Base-by-base conservation (phyloP, 2,113 vertebrate species). In the Syngnathus floridae region DNA sequence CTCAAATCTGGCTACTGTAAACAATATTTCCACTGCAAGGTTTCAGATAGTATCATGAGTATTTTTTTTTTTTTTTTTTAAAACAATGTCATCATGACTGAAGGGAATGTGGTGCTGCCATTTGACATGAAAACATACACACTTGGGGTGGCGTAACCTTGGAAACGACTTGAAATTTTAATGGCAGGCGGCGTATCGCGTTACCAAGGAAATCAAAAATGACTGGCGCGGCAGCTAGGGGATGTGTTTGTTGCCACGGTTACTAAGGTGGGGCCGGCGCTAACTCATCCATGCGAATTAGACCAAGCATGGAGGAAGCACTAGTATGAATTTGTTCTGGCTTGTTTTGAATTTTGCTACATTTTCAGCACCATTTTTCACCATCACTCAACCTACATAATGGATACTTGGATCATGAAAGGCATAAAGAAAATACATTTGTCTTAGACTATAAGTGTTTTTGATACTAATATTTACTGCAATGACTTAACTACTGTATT, bases 121-220 rank as follows among this genome's bases (percentile, higher is more conserved):
- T 31, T 51, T 35, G 62, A 64, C 21, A 36, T 5, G 52, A 17
- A 71, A 61, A 69, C 62, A 64, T 48, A 38, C 22, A 72, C 57
- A 55, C 43, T 65, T 58, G 67, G 55, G 36, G 72, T 64, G 72
- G 60, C 1, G 83, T 80, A 74, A 67, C 78, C 59, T 78, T 78
- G 72, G 79, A 67, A 73, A 84, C 74, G 8, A 31, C 61, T 66
- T 49, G 45, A 71, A 26, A 48, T 51, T 40, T 48, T 14, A 63
- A 40, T 38, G 41, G 41, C 72, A 45, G 38, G 65, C 43, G 58
- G 64, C 71, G 45, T 79, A 66, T 67, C 1, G 4, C 36, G 62
- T 77, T 70, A 62, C 62, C 8, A 4, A 36, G 65, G 58, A 70
- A 57, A 78, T 4, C 4, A 59, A 38, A 67, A 38, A 55, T 5